Base-by-base conservation (phyloP, 2,797 vertebrate genomes). In the Lacerta agilis region DNA sequence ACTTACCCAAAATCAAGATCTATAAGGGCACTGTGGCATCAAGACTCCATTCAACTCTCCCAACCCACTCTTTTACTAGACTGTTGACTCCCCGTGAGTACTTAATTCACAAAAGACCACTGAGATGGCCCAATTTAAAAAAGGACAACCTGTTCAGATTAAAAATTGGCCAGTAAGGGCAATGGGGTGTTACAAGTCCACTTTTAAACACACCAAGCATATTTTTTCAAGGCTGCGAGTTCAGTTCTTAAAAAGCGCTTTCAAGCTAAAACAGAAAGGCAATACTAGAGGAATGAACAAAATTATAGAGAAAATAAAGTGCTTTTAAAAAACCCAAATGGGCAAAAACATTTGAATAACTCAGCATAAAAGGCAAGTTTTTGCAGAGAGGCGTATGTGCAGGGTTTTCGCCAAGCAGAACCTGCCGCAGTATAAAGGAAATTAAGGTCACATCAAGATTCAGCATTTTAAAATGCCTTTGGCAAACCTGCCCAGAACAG, bases 241-340 rank as follows among this genome's bases (percentile, higher is more conserved):
- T 75, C n/a, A 8, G 71, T 88, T 79, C 67, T 81, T 67, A 2
- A 86, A 86, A 69, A 29, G n/a, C 36, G 36, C 79, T 11, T 84
- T 43, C 36, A 79, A 77, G 18, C 64, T 78, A 38, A 88, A 88
- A 87, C 61, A 79, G 61, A 83, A 88, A 78, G 33, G 43, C 43
- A 71, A 11, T 41, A 69, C 0, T 45, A 45, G 4, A 73, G 29
- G 43, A 61, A 64, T 5, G 25, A 81, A 36, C 55, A 67, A 55
- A 81, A 81, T 49, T 5, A 36, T 67, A 43, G 33, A 73, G 33
- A 80, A 86, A 89, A 80, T 89, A 82, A 89, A 86, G 83, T 89
- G 83, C 88, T 85, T 75, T 78, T 45, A 69, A 83, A 75, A 36
- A 29, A 9, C 13, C 11, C 25, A 6, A 73, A 85, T 7, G n/a